Percentiles rank a stretch among this genome's conserved stretches.
phyloP scores from a whole-genome alignment of 1,140 invertebrate genomes.

The Meteorus sp. region DNA sequence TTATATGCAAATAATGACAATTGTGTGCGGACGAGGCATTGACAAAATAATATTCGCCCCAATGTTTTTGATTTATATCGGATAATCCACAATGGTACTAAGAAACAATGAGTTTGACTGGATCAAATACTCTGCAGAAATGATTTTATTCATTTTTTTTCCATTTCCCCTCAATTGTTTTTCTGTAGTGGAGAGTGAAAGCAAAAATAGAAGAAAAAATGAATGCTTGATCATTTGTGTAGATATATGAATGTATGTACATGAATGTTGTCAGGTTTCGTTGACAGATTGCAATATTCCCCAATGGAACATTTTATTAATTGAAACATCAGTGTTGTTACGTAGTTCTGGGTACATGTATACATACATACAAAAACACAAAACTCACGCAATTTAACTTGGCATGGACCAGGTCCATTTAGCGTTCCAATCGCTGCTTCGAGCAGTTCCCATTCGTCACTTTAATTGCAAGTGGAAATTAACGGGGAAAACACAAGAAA shows the following conservation, averaged over 20 bases:
- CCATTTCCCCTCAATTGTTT: not conserved
- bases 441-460: slow-evolving; percentile 18
- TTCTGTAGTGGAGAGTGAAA: not conserved
- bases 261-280: not conserved
- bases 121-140: too few species aligned
- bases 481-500: not conserved
- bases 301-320: slow-evolving; percentile 8
- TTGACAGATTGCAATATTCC: not conserved
- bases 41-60: too few species aligned
- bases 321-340: slow-evolving; percentile 8
- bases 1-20: too few species aligned
- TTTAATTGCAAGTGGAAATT: slow-evolving; percentile 16
- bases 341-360: too few species aligned
- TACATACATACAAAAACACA: not conserved
- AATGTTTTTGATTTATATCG: too few species aligned
- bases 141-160: too few species aligned
- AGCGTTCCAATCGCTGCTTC: slow-evolving; percentile 9
- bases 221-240: not conserved
- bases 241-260: not conserved
- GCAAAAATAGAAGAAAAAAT: not conserved
- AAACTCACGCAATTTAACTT: slow-evolving; percentile 17
- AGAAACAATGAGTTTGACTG: too few species aligned
- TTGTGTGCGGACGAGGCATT: too few species aligned
- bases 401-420: slow-evolving; percentile 10
- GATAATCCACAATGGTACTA: too few species aligned